Evolutionary conservation across 2,888 invertebrate genomes (phyloP), one percentile per base, ranked within the genome.

Genomic region (Dolomedes plantarius): DNA sequence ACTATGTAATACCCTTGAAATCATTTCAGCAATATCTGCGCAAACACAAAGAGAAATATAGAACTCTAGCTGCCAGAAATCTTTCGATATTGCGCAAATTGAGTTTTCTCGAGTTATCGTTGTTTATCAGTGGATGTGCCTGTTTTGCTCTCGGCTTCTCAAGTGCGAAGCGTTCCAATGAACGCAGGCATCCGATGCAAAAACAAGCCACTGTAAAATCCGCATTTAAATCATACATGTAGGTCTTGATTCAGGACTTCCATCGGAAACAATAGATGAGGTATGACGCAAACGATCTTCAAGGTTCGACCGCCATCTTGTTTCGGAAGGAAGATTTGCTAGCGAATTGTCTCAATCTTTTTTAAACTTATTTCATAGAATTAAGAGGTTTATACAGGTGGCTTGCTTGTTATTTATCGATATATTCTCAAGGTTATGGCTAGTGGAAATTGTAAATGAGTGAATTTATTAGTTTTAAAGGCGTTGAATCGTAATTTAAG

Each of bases 191-290:
- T 16, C 2, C n/a, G 16, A 16, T 46, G 9, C n/a, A 56, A 56
- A 19, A 56, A 23, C 56, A 19, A 56, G n/a, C 1, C 23, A 36
- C 3, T 23, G 56, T 23, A 56, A 56, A 56, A 56, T 56, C 56
- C 23, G 56, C 56, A 56, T 56, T 56, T 56, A 56, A 56, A 23
- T 56, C 19, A 19, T 56, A 19, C 16, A 23, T 56, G 16, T 1
- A 23, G 56, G 11, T 56, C 56, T 23, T 56, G 56, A 56, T 56
- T 62, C 3, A 16, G 31, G 46, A 16, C 11, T 76, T n/a, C 11
- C 67, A 67, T 76, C 67, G 65, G 41, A 78, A 78, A 69, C 78
- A 71, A 76, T 71, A 62, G 78, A 72, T 72, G 32, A 72, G 16
- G 31, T 31, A 79, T 79, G 72, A 29, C 64, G 67, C 67, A 67